phyloP scores from a whole-genome alignment of 2,113 vertebrate genomes.

The Clarias batrachus region DNA sequence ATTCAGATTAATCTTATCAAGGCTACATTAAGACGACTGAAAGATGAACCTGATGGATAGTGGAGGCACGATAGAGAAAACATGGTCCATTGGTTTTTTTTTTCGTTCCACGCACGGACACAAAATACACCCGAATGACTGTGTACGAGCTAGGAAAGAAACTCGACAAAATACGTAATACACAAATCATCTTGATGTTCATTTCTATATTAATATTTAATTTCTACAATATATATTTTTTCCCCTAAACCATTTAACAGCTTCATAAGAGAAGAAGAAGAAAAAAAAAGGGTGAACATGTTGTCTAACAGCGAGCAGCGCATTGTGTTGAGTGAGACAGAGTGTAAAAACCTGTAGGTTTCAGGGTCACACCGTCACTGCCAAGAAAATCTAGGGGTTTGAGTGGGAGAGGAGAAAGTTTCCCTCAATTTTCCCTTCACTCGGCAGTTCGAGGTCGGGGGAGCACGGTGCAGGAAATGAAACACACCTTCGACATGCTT shows the following conservation, averaged over 20 bases:
- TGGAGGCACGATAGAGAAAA: not conserved
- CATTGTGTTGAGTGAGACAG: not conserved
- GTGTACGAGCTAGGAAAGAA: not conserved
- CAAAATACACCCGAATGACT: not conserved
- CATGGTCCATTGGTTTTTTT: not conserved
- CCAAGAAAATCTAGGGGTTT: not conserved
- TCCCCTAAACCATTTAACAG: not conserved
- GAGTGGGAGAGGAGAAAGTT: not conserved
- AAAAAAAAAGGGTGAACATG: too few relatives aligned
- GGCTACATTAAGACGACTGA: not conserved
- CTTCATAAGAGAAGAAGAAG: not conserved
- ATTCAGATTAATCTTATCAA: not conserved
- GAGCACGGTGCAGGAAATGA: not conserved
- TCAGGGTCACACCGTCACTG: not conserved
- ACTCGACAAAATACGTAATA: not conserved
- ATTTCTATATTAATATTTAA: not conserved
- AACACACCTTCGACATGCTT: not conserved
- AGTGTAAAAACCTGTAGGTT: too few relatives aligned
- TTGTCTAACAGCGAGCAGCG: not conserved
- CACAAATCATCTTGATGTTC: not conserved
- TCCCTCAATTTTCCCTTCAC: not conserved
- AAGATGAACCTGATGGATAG: not conserved
- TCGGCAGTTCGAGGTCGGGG: not conserved
- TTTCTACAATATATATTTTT: not conserved
- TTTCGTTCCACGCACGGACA: not conserved